Conservation (phyloP, 2,888 invertebrate species). For the Brachynemurus nebulosus region DNA sequence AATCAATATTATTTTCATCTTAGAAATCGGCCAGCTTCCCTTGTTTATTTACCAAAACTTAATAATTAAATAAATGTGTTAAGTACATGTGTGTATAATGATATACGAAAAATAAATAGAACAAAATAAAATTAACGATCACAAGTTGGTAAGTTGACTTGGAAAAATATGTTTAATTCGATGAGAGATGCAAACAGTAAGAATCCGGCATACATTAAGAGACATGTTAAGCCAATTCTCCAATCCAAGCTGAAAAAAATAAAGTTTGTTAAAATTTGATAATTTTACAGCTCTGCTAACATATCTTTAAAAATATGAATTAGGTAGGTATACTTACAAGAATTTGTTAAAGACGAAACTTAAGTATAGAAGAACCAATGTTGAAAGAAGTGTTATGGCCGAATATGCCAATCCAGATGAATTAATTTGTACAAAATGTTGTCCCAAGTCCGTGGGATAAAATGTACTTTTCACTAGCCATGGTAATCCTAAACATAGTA, state of each 20-base stretch:
- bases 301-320: background rate
- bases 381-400: constrained; percentile 57
- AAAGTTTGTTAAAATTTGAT: too few species aligned
- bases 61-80: too few species aligned
- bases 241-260: constrained; percentile 42
- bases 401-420: constrained; percentile 65
- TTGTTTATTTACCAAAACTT: too few species aligned
- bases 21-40: too few species aligned
- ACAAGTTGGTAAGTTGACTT: constrained; percentile 59
- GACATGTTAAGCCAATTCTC: constrained; percentile 52
- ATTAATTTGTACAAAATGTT: constrained; percentile 52
- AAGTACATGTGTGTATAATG: too few species aligned
- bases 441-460: constrained; percentile 40
- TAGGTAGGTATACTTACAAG: constrained; percentile 24
- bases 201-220: constrained; percentile 51
- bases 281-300: too few species aligned
- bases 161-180: constrained; percentile 63
- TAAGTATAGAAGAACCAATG: constrained; percentile 52
- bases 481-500: constrained; percentile 62
- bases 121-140: constrained; percentile 34
- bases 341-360: constrained; percentile 53
- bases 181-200: constrained; percentile 54
- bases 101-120: too few species aligned
- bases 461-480: constrained; percentile 59
- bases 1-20: too few species aligned